Evolutionary conservation across 2,888 invertebrate genomes (phyloP), one percentile per base, ranked within the genome.

Genomic region (Dioctria rufipes): DNA sequence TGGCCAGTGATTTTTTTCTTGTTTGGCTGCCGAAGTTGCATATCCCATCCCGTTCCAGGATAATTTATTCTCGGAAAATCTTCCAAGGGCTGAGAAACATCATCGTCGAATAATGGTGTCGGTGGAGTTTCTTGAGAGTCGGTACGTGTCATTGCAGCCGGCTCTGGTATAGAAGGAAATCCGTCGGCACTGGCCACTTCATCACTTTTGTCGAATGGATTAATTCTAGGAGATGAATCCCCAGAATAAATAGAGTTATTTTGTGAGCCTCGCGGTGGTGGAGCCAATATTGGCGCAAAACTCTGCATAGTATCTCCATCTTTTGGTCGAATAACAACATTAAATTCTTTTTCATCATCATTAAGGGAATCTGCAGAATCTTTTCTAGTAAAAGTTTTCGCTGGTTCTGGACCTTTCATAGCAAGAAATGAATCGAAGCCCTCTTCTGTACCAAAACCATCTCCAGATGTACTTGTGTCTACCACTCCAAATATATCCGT

Each of bases 1-100:
- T 97, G 96, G 0, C 96, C 97, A 0, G 97, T 97, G 82, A 97
- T 96, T 89, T 97, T 98, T 91, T 98, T 98, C 89, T 98, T 98
- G 87, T 96, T 96, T 2, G 98, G 98, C 87, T 98, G 98, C 2
- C 99, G 92, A 78, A 98, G 90, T 84, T 98, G 96, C 95, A 99
- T 95, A 87, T 98, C 98, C 98, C 98, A 99, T 42, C 98, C 98
- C 40, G 96, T 94, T 0, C 94, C 96, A 0, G 90, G 88, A 87
- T 93, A 95, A 83, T 91, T 92, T 46, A 93, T 92, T 69, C 97
- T 92, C 8, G 97, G 96, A 89, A 97, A 99, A 78, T 95, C 95
- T 88, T 96, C 96, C 78, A 99, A 90, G 0, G 98, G 98, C 88
- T 95, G 93, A 0, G 97, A 96, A 66, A 96, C 93, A 88, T 98